Evolutionary conservation across 2,113 vertebrate species (phyloP).

Genomic region (Cathartes aura): DNA sequence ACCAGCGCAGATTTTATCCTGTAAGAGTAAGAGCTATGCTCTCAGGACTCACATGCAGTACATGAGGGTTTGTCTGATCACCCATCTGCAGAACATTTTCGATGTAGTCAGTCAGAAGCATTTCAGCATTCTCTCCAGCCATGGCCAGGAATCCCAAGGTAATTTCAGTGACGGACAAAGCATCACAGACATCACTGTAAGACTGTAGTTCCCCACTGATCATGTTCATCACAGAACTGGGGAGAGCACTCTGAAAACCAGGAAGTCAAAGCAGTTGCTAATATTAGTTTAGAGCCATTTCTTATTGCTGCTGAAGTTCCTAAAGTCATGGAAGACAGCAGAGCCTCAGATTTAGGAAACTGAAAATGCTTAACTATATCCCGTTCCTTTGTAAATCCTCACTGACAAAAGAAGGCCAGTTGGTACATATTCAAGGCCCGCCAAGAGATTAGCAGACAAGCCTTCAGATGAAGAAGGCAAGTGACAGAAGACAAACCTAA

Average conservation of each 20-base stretch:
- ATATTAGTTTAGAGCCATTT: not conserved
- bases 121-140: slow-evolving; percentile 80
- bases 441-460: not conserved
- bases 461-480: not conserved
- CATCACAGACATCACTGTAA: slow-evolving; percentile 92
- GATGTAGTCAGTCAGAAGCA: slow-evolving; percentile 83
- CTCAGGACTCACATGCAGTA: slow-evolving; percentile 82
- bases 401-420: not conserved
- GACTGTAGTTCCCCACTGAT: slow-evolving; percentile 87
- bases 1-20: not conserved
- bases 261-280: not conserved
- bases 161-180: slow-evolving; percentile 85
- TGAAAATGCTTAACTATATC: not conserved
- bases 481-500: not conserved
- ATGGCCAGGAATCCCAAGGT: slow-evolving; percentile 90
- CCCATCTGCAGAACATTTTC: slow-evolving; percentile 87
- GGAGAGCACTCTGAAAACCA: slow-evolving; percentile 80
- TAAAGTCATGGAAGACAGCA: not conserved
- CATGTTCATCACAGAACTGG: slow-evolving; percentile 68
- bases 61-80: slow-evolving; percentile 80
- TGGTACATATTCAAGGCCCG: fast-evolving
- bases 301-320: not conserved
- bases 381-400: not conserved
- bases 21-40: not conserved
- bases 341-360: not conserved